Conservation (phyloP, 2,113 vertebrate genomes). For the Pagrus major region DNA sequence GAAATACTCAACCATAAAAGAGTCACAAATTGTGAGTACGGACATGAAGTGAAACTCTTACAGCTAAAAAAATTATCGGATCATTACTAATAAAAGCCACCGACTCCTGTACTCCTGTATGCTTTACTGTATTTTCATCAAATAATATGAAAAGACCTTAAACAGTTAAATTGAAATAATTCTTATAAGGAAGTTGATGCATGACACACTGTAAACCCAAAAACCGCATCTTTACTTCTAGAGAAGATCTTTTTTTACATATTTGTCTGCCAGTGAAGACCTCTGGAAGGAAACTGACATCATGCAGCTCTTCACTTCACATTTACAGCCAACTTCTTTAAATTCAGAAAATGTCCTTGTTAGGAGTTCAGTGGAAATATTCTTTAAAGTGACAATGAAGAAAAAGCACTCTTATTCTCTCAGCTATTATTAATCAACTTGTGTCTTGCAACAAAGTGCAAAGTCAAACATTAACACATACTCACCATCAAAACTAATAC, state of each 20-base stretch:
- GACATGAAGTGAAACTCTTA: background rate
- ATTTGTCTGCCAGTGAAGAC: background rate
- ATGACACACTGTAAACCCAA: background rate
- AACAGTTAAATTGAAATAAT: no score
- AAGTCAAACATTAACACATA: conserved; percentile 13
- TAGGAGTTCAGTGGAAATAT: background rate
- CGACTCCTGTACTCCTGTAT: background rate
- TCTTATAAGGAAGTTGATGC: background rate
- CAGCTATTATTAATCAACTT: no score
- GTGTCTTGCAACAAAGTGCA: no score
- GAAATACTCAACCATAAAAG: conserved; percentile 12
- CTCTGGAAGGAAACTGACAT: background rate
- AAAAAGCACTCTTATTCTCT: background rate
- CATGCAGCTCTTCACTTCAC: background rate
- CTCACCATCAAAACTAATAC: conserved; percentile 98
- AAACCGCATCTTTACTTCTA: background rate
- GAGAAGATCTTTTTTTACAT: background rate
- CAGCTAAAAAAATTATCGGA: background rate
- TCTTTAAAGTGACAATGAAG: background rate
- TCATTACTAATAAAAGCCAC: background rate
- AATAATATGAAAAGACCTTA: background rate
- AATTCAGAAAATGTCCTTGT: background rate
- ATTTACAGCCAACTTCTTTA: background rate
- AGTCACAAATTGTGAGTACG: background rate
- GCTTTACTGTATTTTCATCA: background rate